Evolutionary conservation across 2,797 vertebrate genomes (phyloP).

Genomic region (Rousettus madagascariensis): DNA sequence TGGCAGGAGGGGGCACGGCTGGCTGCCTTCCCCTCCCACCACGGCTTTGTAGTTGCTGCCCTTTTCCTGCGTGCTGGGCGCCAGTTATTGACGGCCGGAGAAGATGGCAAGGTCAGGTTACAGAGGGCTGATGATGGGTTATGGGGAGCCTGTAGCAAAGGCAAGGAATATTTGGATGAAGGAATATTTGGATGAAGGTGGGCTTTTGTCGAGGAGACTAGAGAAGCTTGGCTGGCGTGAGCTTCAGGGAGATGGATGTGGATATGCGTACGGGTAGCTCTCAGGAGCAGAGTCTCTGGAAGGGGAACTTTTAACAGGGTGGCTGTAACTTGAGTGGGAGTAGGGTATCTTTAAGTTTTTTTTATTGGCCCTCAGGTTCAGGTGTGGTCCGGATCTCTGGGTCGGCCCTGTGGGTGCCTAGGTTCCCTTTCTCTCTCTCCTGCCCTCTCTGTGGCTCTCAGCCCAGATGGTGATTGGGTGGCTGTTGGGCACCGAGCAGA

Average conservation of each 20-base stretch:
- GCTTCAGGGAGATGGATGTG: background rate
- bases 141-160: background rate
- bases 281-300: background rate
- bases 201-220: background rate
- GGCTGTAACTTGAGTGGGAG: background rate
- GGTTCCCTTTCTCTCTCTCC: conserved; percentile 69
- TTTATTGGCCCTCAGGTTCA: conserved; percentile 85
- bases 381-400: conserved; percentile 91
- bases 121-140: background rate
- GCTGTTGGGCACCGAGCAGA: conserved; percentile 89
- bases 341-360: background rate
- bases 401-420: conserved; percentile 78
- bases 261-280: background rate
- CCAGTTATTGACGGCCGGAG: conserved; percentile 87
- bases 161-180: background rate
- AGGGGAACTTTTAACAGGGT: background rate
- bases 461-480: conserved; percentile 69
- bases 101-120: conserved; percentile 86
- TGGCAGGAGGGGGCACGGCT: conserved; percentile 85
- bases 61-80: conserved; percentile 85
- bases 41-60: conserved; percentile 82
- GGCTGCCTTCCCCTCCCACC: conserved; percentile 88
- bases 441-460: conserved; percentile 86
- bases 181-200: background rate
- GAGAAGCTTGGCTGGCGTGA: background rate